phyloP scores from a whole-genome alignment of 1,140 invertebrate genomes.

The Drosophila pseudoananassae region DNA sequence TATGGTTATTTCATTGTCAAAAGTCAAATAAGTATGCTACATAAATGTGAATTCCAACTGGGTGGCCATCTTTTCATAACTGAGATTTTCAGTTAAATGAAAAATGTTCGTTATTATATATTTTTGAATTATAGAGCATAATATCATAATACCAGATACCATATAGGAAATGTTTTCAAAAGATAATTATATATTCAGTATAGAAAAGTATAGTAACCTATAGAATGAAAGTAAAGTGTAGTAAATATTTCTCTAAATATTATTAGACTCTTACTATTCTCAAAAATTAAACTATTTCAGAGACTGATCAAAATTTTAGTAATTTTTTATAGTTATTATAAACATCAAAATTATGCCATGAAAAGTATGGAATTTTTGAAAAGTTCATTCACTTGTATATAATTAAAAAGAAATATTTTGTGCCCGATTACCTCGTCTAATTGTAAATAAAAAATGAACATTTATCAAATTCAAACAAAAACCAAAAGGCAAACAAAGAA shows the following conservation, averaged over 20 bases:
- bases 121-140: too few species aligned
- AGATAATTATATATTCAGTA: too few species aligned
- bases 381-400: background rate
- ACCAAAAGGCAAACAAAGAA: background rate
- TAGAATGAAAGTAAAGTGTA: too few species aligned
- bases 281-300: too few species aligned
- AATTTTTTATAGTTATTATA: too few species aligned
- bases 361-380: background rate
- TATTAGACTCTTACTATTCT: too few species aligned
- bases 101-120: background rate
- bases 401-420: background rate
- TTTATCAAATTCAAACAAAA: slow-evolving; percentile 1
- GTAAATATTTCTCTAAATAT: too few species aligned
- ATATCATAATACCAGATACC: too few species aligned
- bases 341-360: too few species aligned
- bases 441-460: background rate
- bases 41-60: background rate
- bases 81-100: background rate
- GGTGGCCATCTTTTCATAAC: background rate
- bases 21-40: slow-evolving; percentile 47
- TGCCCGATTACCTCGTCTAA: background rate
- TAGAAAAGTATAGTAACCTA: too few species aligned
- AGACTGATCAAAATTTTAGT: too few species aligned
- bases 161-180: too few species aligned
- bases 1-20: slow-evolving; percentile 18